phyloP scores from a whole-genome alignment of 2,113 vertebrate genomes.

The Ammospiza nelsoni region DNA sequence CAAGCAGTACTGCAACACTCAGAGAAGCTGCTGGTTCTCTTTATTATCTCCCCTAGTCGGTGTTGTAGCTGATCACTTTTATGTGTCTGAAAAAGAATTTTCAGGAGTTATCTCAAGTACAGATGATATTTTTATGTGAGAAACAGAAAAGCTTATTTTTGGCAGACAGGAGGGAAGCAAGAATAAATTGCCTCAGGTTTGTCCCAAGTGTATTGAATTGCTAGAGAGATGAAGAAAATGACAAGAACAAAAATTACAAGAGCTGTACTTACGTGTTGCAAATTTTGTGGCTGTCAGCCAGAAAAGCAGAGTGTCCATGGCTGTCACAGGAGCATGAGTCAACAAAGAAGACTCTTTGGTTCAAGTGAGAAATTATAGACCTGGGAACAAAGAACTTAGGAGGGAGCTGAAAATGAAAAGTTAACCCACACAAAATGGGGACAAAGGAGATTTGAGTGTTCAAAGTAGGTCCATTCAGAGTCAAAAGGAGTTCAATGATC shows the following conservation, averaged over 20 bases:
- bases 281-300: slow-evolving; percentile 24
- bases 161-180: not conserved
- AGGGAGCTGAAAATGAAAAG: slow-evolving; percentile 30
- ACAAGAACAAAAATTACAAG: slow-evolving; percentile 12
- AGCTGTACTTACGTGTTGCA: not conserved
- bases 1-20: not conserved
- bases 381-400: not conserved
- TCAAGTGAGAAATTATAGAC: not conserved
- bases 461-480: not conserved
- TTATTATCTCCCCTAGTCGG: not conserved
- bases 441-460: not conserved
- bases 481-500: not conserved
- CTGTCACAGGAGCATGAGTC: not conserved
- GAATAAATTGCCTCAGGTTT: slow-evolving; percentile 38
- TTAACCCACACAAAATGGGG: not conserved
- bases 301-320: not conserved
- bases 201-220: not conserved
- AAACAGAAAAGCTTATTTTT: not conserved
- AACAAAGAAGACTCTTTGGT: not conserved
- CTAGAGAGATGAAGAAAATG: slow-evolving; percentile 38
- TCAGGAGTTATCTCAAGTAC: not conserved
- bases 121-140: not conserved
- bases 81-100: not conserved
- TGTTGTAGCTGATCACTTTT: not conserved
- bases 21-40: not conserved